Percentiles rank a stretch among this genome's conserved stretches.
These are phyloP conservation scores for Bombus superbus DNA, from an alignment of 1,140 invertebrate genomes.

Conservation along the genomic window DNA sequence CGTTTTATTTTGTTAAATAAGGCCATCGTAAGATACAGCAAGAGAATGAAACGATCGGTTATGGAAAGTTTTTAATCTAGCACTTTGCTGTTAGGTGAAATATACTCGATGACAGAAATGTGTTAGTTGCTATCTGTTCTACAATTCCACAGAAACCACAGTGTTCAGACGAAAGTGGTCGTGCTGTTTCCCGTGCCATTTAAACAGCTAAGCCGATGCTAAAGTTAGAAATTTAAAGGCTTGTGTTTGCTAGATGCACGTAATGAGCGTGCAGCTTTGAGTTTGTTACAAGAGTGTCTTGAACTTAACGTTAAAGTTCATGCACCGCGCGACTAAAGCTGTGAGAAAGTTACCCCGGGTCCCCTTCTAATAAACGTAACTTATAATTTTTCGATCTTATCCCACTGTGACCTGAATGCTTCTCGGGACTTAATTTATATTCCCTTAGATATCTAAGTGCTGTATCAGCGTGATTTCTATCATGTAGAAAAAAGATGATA, in stretches of 20 bases:
- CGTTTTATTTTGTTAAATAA: background rate
- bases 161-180: conserved; percentile 1
- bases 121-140: background rate
- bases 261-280: conserved; percentile 1
- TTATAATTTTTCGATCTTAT: conserved; percentile 8
- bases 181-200: conserved; percentile 13
- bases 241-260: background rate
- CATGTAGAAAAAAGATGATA: background rate
- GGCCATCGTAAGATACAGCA: background rate
- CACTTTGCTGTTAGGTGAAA: background rate
- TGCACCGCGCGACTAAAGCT: background rate
- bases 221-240: conserved; percentile 25
- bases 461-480: too few species aligned
- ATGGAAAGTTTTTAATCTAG: background rate
- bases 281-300: background rate
- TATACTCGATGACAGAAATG: background rate
- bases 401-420: background rate
- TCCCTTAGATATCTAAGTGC: background rate
- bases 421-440: background rate
- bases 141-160: background rate
- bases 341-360: background rate
- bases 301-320: conserved; percentile 30
- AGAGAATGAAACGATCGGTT: background rate
- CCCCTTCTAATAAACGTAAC: conserved; percentile 1
- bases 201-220: background rate